A percentile compares a stretch with the other conserved stretches of the same genome.
Conservation (phyloP, 2,797 vertebrate genomes). For the Sebastes oblongus region DNA sequence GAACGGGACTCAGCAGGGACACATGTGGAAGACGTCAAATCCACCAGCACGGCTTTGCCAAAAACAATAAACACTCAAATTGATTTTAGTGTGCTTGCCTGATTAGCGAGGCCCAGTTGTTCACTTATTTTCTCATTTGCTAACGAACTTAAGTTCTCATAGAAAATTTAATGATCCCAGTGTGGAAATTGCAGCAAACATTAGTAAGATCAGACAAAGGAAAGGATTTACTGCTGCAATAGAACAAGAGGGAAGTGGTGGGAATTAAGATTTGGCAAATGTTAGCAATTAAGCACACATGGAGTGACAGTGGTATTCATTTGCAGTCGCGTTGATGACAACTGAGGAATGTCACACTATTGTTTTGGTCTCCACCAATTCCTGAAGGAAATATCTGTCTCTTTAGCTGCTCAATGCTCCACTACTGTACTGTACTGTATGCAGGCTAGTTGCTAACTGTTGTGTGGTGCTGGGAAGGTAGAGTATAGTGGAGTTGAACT, state of each 20-base stretch:
- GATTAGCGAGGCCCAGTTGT: slow-evolving; percentile 8
- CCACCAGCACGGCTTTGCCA: not conserved
- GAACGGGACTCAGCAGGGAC: slow-evolving; percentile 25
- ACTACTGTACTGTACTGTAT: too few relatives aligned
- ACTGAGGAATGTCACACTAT: not conserved
- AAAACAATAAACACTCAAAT: not conserved
- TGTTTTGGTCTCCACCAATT: not conserved
- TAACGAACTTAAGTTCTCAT: not conserved
- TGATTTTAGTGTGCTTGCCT: slow-evolving; percentile 2
- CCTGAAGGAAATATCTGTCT: not conserved
- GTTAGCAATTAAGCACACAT: not conserved
- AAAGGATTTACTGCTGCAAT: not conserved
- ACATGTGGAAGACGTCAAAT: slow-evolving; percentile 56
- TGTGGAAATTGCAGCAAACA: not conserved
- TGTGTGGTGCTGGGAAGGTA: not conserved
- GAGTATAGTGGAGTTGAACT: not conserved
- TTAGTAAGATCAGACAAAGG: not conserved
- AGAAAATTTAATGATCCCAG: not conserved
- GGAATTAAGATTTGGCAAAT: not conserved
- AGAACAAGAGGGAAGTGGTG: not conserved
- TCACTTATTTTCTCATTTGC: slow-evolving; percentile 14
- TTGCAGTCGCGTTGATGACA: not conserved
- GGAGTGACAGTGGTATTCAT: not conserved
- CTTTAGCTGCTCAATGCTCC: not conserved
- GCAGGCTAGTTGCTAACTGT: not conserved